A percentile compares a stretch with the other conserved stretches of the same genome.
These are phyloP conservation scores for Deilephila porcellus DNA, from an alignment of 2,888 invertebrate species.

Conservation along the genomic window DNA sequence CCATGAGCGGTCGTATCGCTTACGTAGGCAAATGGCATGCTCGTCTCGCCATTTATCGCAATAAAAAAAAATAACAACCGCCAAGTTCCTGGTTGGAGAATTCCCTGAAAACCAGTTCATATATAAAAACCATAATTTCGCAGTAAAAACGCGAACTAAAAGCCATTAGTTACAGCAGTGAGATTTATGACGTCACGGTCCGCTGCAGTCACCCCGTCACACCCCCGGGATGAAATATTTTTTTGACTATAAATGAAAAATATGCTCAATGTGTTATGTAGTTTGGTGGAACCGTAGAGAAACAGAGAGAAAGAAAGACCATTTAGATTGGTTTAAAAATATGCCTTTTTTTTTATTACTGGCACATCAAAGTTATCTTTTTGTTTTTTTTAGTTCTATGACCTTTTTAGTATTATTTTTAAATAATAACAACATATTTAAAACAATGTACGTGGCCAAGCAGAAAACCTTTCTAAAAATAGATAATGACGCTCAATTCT, in stretches of 20 bases:
- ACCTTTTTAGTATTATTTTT: too few species aligned
- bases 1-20: too few species aligned
- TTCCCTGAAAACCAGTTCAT: not conserved
- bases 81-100: not conserved
- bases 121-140: not conserved
- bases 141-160: not conserved
- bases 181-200: not conserved
- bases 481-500: not conserved
- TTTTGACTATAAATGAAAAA: not conserved
- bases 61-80: not conserved
- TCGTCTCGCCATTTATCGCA: too few species aligned
- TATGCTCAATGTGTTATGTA: too few species aligned
- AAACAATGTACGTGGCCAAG: not conserved
- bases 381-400: too few species aligned
- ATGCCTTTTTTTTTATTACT: too few species aligned
- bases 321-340: too few species aligned
- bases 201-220: not conserved
- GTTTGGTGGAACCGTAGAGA: too few species aligned
- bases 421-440: not conserved
- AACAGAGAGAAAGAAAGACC: too few species aligned
- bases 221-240: not conserved
- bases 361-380: too few species aligned
- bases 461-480: not conserved
- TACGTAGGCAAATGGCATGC: too few species aligned
- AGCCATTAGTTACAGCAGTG: not conserved